These are phyloP conservation scores for Dastarcus helophoroides DNA, from an alignment of 2,888 invertebrate genomes.

Conservation along the genomic window DNA sequence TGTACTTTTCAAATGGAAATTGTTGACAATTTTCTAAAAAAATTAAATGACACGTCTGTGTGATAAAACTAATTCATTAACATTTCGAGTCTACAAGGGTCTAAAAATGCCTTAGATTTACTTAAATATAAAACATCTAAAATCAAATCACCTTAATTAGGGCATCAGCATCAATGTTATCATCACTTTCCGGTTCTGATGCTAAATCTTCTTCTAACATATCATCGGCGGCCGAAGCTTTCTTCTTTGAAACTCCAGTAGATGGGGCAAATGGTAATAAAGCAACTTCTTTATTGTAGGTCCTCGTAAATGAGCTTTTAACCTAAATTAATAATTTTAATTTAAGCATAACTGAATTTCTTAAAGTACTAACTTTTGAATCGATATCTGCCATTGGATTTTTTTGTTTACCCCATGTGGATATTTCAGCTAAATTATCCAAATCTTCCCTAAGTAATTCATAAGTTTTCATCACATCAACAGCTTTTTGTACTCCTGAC, in stretches of 20 bases:
- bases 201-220: slow-evolving; percentile 29
- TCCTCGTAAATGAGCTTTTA: slow-evolving; percentile 86
- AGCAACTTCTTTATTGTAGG: slow-evolving; percentile 76
- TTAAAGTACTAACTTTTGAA: too few species aligned
- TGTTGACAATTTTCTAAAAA: too few species aligned
- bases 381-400: slow-evolving; percentile 70
- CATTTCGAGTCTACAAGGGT: too few species aligned
- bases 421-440: slow-evolving; percentile 76
- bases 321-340: slow-evolving; percentile 43
- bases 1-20: too few species aligned
- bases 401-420: slow-evolving; percentile 68
- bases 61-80: too few species aligned
- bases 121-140: too few species aligned
- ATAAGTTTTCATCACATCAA: slow-evolving; percentile 72
- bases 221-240: slow-evolving; percentile 34
- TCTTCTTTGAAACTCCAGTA: slow-evolving; percentile 50
- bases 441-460: slow-evolving; percentile 83
- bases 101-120: too few species aligned
- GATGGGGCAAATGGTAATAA: slow-evolving; percentile 67
- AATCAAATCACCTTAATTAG: slow-evolving; percentile 77
- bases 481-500: slow-evolving; percentile 60
- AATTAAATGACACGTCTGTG: too few species aligned
- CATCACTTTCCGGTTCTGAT: slow-evolving; percentile 35
- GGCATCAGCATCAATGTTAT: slow-evolving; percentile 57
- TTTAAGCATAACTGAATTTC: too few species aligned